Percentiles rank a stretch among this genome's conserved stretches.
Evolutionary conservation across 2,888 invertebrate genomes (phyloP).

Genomic region (Sarcophaga subvicina): DNA sequence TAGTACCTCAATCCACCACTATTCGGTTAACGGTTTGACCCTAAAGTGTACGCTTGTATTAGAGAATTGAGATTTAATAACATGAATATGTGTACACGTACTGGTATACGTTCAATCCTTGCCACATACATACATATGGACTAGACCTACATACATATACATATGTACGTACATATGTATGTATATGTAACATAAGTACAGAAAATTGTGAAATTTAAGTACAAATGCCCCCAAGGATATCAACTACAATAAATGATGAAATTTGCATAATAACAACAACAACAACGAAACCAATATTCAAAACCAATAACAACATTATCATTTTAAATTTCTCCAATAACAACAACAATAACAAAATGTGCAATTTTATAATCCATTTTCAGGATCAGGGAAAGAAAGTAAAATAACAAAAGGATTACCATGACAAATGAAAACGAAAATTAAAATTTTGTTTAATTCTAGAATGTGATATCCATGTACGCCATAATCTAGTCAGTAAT

Average conservation of each 20-base stretch:
- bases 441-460: too few relatives aligned
- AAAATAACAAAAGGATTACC: too few relatives aligned
- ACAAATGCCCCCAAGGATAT: slow-evolving; percentile 39
- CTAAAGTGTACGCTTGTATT: too few relatives aligned
- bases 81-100: neutral
- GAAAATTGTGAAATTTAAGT: slow-evolving; percentile 33
- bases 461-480: too few relatives aligned
- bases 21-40: too few relatives aligned
- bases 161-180: neutral
- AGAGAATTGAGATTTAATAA: too few relatives aligned
- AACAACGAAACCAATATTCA: neutral
- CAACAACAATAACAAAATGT: neutral
- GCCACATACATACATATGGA: neutral
- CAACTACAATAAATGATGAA: slow-evolving; percentile 38
- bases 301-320: neutral
- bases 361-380: too few relatives aligned
- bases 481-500: too few relatives aligned
- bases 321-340: neutral
- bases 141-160: neutral
- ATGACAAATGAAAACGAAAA: too few relatives aligned
- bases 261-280: slow-evolving; percentile 36
- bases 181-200: neutral
- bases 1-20: too few relatives aligned
- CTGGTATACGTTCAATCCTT: neutral
- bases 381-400: too few relatives aligned